Evolutionary conservation across 1,140 invertebrate genomes (phyloP).

Genomic region (Ceratina calcarata): DNA sequence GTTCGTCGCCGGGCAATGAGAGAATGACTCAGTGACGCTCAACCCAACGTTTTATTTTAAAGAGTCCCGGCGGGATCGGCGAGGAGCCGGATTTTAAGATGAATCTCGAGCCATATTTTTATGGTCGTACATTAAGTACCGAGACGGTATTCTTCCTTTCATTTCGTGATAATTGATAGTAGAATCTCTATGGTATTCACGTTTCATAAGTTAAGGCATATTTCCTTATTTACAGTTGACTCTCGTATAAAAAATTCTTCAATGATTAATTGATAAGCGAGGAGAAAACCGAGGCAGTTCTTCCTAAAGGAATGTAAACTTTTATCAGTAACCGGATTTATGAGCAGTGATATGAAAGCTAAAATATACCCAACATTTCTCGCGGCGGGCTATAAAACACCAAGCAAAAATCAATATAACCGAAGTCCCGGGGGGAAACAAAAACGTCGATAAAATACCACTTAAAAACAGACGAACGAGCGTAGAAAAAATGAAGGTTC

Average conservation of each 20-base stretch:
- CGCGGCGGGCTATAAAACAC: background rate
- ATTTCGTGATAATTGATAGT: too few species aligned
- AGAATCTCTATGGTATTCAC: too few species aligned
- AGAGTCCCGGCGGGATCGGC: background rate
- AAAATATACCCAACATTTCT: background rate
- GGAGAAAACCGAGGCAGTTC: background rate
- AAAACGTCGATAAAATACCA: background rate
- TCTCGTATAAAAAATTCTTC: too few species aligned
- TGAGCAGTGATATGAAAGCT: too few species aligned
- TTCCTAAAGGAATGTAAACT: background rate
- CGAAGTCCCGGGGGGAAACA: background rate
- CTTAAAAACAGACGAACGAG: background rate
- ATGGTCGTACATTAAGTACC: too few species aligned
- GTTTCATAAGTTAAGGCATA: too few species aligned
- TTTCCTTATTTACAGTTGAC: too few species aligned
- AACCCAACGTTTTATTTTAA: background rate
- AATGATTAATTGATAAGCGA: too few species aligned
- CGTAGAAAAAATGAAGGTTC: background rate
- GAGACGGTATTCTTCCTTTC: too few species aligned
- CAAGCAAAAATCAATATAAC: background rate
- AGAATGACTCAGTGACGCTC: conserved; percentile 22
- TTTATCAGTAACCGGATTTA: background rate
- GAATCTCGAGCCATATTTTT: background rate
- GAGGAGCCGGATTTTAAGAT: background rate
- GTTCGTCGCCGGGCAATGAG: background rate